Base-by-base conservation (phyloP, 2,113 vertebrate species). In the Pelusios castaneus region DNA sequence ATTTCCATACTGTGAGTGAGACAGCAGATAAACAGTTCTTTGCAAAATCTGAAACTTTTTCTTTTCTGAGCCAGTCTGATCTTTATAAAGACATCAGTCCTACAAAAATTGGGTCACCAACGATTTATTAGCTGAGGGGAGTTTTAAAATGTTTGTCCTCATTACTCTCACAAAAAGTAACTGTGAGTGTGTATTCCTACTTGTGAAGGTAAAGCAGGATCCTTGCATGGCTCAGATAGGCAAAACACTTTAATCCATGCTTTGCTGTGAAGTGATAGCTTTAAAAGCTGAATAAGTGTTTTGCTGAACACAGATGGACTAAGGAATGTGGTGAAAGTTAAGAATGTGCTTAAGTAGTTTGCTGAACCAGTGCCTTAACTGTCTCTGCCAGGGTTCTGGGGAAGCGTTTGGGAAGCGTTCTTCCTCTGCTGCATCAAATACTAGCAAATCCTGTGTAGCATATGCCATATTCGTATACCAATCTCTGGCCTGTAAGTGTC, bases 61-160 rank as follows among this genome's bases (percentile, higher is more conserved):
- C 2, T 56, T 88, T 92, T 86, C 83, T 80, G 45, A 92, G 85
- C 27, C 94, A 95, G 52, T 63, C 45, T 89, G 58, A 27, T 47
- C 67, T 85, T 92, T 92, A 63, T 63, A 93, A 43, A 89, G 63
- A 83, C 29, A 52, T 1, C 60, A 13, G 91, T 12, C 45, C 77
- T 81, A 96, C 89, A 55, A 78, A 95, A 89, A 93, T 82, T 93
- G 95, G 77, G 86, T 93, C 94, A 27, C 52, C 70, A 83, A 95
- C 85, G 84, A 95, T 92, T 92, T 94, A 82, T 63, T 92, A 91
- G 11, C 73, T 95, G 80, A 38, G 89, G 79, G 87, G 85, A 80
- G 12, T 56, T 95, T 92, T 93, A 38, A 88, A 90, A 87, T 83
- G n/a, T 52, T 94, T 90, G 90, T 90, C 67, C 90, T 94, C 82